Base-by-base conservation (phyloP, 2,113 vertebrate genomes). In the Xenopus borealis region DNA sequence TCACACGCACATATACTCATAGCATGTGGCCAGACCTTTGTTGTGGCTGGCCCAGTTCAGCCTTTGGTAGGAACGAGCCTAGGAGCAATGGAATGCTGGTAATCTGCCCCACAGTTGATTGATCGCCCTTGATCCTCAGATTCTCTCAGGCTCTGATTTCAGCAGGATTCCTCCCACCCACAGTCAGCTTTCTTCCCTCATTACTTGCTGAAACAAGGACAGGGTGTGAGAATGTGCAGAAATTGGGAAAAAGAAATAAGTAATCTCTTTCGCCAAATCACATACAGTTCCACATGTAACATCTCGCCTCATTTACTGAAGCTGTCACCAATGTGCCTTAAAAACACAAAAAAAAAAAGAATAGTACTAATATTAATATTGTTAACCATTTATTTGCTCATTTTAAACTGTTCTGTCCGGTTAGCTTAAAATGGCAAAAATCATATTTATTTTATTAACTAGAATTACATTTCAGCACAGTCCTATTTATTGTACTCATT, bases 181-280 rank as follows among this genome's bases (percentile, higher is more conserved):
- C 50, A 62, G 73, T 72, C 79, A 82, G 80, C 81, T 82, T 81
- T 80, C 78, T 33, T 80, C 80, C 72, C 78, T 46, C 69, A 0
- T 47, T 63, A 57, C 2, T 0, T 3, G 0, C 58, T 66, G 72
- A 59, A 0, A 0, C 45, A 64, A 27, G 78, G 78, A 20, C 0
- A 16, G 74, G 78, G 82, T 75, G 61, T 12, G 0, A 40, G 47
- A 10, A 2, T 50, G 10, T 50, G 47, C 33, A 9, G 3, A 40
- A 1, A 40, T 2, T 9, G 8, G 8, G 8, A 40, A 50, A 13
- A 50, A 50, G 10, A 50, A 13, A 50, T 3, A 50, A 16, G 47
- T 50, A 50, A 4, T 50, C 46, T 50, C 3, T 6, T 10, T 16
- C 4, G 11, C 47, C 46, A 50, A 12, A 16, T 50, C 19, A 33